Evolutionary conservation across 2,888 invertebrate genomes (phyloP), one percentile per base, ranked within the genome.

Genomic region (Sisyra terminalis): DNA sequence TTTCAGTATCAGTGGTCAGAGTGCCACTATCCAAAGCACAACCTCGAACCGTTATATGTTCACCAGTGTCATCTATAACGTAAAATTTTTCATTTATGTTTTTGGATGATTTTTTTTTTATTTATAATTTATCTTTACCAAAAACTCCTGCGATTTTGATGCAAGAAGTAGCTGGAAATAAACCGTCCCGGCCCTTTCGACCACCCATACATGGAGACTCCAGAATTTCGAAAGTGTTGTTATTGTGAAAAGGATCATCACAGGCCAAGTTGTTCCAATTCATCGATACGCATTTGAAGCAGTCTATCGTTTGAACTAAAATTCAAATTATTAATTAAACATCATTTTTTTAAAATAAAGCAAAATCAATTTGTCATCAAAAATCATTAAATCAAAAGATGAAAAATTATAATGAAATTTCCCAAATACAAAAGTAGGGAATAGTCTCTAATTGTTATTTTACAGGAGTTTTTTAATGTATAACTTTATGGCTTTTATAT

Each of bases 11-110:
- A 0, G 92, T 90, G 43, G 93, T 96, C 39, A 86, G 73, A 0
- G 92, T 90, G 2, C 96, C 94, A 50, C 92, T 92, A 66, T 96
- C 96, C 52, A 94, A 67, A 1, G 93, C 94, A 64, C 96, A 96
- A 43, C 86, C 86, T 14, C 96, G 73, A n/a, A 96, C 82, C 3
- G 86, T 83, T 52, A 94, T 77, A 1, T 77, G 71, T 55, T 82
- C 77, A 3, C 82, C 83, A 8, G 76, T 80, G 56, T 85, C 83
- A 56, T 78, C 89, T 89, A 63, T 34, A 58, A 55, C 47, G 42
- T 42, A 47, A 44, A 32, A 42, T 13, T 13, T 36, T 36, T 9
- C 14, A 13, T 32, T 32, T 9, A 6, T 32, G 32, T 9, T 32
- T 13, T 11, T 11, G 11, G 5, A 32, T 11, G 3, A 6, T 43